A percentile compares a stretch with the other conserved stretches of the same genome.
phyloP scores from a whole-genome alignment of 1,140 invertebrate genomes.

The Lordiphosa collinella region DNA sequence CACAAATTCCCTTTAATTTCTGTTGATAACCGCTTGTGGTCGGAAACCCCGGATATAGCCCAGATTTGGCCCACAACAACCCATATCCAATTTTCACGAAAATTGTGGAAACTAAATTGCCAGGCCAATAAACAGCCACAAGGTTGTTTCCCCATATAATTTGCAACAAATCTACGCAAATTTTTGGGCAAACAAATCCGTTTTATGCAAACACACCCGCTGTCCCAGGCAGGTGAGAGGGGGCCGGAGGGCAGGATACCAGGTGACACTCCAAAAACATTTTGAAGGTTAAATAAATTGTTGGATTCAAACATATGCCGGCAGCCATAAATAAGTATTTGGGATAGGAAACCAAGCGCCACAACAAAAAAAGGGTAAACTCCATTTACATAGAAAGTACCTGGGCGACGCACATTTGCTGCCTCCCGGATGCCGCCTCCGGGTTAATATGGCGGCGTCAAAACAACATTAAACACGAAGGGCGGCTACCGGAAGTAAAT shows the following conservation, averaged over 20 bases:
- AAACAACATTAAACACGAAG: conserved; percentile 71
- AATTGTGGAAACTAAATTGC: conserved; percentile 36
- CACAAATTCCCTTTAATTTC: no score
- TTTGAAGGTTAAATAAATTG: conserved; percentile 74
- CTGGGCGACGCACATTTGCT: conserved; percentile 71
- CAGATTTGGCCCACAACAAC: no score
- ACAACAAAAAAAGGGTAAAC: conserved; percentile 51
- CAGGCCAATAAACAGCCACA: conserved; percentile 41
- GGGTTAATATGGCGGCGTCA: conserved; percentile 75
- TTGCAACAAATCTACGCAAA: conserved; percentile 68
- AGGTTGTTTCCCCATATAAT: conserved; percentile 47
- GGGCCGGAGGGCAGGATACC: neutral
- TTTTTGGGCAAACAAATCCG: conserved; percentile 61
- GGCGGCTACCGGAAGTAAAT: conserved; percentile 58
- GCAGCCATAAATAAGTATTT: conserved; percentile 74
- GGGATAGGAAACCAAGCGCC: conserved; percentile 32
- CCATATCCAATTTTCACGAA: conserved; percentile 2
- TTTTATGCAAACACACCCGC: conserved; percentile 41
- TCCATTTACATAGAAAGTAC: conserved; percentile 75
- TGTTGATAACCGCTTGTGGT: neutral
- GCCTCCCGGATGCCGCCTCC: conserved; percentile 54
- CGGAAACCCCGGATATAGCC: no score
- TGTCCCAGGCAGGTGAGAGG: neutral
- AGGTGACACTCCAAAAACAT: conserved; percentile 24
- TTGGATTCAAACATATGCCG: conserved; percentile 60